Conservation (phyloP, 1,140 invertebrate species). For the Eubasilissa regina region DNA sequence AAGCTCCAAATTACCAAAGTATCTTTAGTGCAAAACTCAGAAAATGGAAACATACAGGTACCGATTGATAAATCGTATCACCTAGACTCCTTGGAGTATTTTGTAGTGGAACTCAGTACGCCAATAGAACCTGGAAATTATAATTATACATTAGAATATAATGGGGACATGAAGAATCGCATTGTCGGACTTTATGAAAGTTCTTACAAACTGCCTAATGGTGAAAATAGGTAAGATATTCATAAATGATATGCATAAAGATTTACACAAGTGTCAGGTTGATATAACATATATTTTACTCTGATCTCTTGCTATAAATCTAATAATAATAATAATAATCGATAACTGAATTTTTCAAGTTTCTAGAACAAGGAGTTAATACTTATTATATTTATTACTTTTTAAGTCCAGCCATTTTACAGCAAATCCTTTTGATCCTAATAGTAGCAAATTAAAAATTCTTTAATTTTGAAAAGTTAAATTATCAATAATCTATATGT, state of each 20-base stretch:
- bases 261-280: background rate
- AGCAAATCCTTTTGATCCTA: no score
- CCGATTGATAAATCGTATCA: slow-evolving; percentile 57
- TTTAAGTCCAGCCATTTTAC: no score
- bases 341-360: no score
- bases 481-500: no score
- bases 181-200: slow-evolving; percentile 88
- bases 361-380: no score
- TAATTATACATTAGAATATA: slow-evolving; percentile 77
- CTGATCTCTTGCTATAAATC: no score
- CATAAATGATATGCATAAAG: no score
- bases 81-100: slow-evolving; percentile 49
- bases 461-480: no score
- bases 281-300: no score
- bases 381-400: no score
- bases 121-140: slow-evolving; percentile 76
- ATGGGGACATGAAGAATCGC: slow-evolving; percentile 77
- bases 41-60: slow-evolving; percentile 46
- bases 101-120: slow-evolving; percentile 72
- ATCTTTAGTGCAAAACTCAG: slow-evolving; percentile 61
- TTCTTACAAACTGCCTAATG: slow-evolving; percentile 76
- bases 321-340: no score
- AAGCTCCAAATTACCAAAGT: slow-evolving; percentile 73
- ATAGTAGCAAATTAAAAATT: no score
- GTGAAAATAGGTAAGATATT: slow-evolving; percentile 74